phyloP scores from a whole-genome alignment of 2,888 invertebrate genomes.

The Agriopis leucophaearia region DNA sequence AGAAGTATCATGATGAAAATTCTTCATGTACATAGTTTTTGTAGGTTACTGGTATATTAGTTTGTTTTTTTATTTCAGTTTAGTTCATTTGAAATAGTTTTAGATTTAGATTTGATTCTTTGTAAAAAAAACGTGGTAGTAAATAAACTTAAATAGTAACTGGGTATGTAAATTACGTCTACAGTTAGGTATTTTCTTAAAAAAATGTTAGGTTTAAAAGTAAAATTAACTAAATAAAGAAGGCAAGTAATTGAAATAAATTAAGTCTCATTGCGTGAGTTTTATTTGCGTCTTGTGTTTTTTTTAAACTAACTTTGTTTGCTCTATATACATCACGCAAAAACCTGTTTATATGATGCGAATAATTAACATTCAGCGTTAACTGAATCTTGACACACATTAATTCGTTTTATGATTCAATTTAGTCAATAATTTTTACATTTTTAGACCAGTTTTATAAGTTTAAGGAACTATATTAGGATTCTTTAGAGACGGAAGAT shows the following conservation, averaged over 20 bases:
- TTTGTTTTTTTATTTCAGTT: too few relatives aligned
- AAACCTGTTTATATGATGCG: neutral
- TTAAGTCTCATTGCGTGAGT: neutral
- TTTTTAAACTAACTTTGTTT: neutral
- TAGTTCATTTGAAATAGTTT: too few relatives aligned
- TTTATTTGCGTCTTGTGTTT: neutral
- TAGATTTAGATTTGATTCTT: too few relatives aligned
- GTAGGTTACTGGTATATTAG: too few relatives aligned
- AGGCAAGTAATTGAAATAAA: neutral
- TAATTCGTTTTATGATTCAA: slow-evolving; percentile 10
- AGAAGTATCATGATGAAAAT: too few relatives aligned
- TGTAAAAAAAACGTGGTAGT: too few relatives aligned
- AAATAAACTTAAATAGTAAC: too few relatives aligned
- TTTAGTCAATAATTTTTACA: slow-evolving; percentile 3
- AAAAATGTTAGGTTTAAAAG: too few relatives aligned
- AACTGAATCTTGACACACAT: neutral
- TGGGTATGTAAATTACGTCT: too few relatives aligned
- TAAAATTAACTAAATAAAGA: too few relatives aligned
- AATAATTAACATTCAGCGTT: neutral
- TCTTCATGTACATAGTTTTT: too few relatives aligned
- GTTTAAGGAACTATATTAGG: slow-evolving; percentile 14
- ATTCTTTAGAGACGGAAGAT: slow-evolving; percentile 29
- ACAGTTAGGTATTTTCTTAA: too few relatives aligned
- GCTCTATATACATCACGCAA: neutral
- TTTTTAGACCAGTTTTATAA: slow-evolving; percentile 20